Base-by-base conservation (phyloP, 2,113 vertebrate species). In the Epinephelus lanceolatus region DNA sequence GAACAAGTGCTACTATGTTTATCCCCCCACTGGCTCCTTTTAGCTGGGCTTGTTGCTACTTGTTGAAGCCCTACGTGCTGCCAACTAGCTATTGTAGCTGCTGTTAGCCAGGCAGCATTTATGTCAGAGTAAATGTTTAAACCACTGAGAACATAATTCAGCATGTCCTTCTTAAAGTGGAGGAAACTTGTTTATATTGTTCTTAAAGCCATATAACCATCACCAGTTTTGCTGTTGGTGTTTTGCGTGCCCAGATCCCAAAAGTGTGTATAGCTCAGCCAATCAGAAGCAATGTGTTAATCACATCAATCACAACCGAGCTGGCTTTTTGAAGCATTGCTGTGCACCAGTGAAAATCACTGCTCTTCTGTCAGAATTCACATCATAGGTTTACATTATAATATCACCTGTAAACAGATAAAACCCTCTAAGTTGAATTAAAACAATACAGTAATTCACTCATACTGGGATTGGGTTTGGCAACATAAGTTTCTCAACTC, bases 1-100 rank as follows among this genome's bases (percentile, higher is more conserved):
- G 14, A 80, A 81, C 59, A 70, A 78, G 69, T 62, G 66, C 30
- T 84, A 52, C 74, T 86, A 76, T 83, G 76, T 88, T 87, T 88
- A 81, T 71, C 61, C 76, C 33, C 4, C 52, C 25, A 51, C 60
- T 51, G n/a, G n/a, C 53, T 65, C 53, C 47, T 19, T 84, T 66
- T 42, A 76, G 49, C 52, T 21, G n/a, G 65, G 40, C 82, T 45
- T 76, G 86, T 73, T 62, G 45, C 53, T 67, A 13, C 85, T 81
- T 62, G 77, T 61, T 61, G 21, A 2, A 30, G n/a, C 49, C 61
- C 23, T 45, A 17, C 14, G 2, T 60, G 56, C 52, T 42, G 23
- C 53, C 56, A 55, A 45, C 66, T 59, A 40, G 17, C 63, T 27
- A n/a, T 65, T 71, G 63, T 62, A 42, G 57, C 67, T 23, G 25